Evolutionary conservation across 2,797 vertebrate species (phyloP), one percentile per base, ranked within the genome.

Genomic region (Anniella stebbinsi): DNA sequence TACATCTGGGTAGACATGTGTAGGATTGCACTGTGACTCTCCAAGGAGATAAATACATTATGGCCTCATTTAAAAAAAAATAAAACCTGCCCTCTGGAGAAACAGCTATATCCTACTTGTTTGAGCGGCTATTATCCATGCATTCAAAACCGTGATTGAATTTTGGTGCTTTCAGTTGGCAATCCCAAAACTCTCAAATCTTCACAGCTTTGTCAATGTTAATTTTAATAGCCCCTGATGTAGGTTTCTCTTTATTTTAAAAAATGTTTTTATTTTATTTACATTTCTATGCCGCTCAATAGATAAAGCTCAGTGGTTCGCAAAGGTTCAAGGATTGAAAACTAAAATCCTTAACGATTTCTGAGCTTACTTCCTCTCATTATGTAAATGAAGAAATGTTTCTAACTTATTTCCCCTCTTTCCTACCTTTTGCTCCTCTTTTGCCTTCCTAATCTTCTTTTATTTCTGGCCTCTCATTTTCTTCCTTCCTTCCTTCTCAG

Each of bases 401-500:
- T 77, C 36, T 66, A 45, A 9, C 38, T 48, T n/a, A n/a, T 51
- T 72, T 7, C 75, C 67, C 0, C 25, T 1, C 1, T 4, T 28
- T 13, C n/a, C 0, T 0, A 0, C 3, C 33, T 3, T 0, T 78
- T 8, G 38, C 54, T 90, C 78, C 51, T 10, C 23, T 63, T 66
- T 87, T 5, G 4, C 10, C 38, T 38, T 18, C 17, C 54, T 67
- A 23, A 38, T 76, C n/a, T 25, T 77, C 45, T 75, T 73, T 80
- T 48, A 70, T 77, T 88, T 0, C 63, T 67, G 12, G 10, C 3
- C 36, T 38, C 6, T 81, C 89, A 88, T 60, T 0, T 87, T 87
- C 4, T 87, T 77, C 80, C 78, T 90, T 15, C 38, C 91, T 38
- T 93, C 84, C 93, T 92, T 41, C 81, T 66, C 81, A 75, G 36